A percentile compares a stretch with the other conserved stretches of the same genome.
These are phyloP conservation scores for Aythya baeri DNA, from an alignment of 2,113 vertebrate genomes.

Conservation along the genomic window DNA sequence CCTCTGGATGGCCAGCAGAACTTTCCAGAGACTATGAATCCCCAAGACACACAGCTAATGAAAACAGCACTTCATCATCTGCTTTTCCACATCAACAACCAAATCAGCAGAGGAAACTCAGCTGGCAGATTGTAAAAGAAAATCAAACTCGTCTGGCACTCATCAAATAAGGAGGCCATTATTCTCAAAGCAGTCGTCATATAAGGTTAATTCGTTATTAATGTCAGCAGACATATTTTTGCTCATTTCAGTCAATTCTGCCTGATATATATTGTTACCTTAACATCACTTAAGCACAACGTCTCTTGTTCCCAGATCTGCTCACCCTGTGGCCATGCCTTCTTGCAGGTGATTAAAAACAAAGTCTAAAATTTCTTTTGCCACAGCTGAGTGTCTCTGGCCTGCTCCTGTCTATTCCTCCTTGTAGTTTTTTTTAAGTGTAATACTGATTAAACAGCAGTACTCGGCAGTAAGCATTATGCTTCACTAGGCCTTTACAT, in stretches of 20 bases:
- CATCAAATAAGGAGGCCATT: background rate
- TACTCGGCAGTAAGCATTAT: background rate
- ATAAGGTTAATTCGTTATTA: background rate
- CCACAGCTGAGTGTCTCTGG: background rate
- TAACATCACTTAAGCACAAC: background rate
- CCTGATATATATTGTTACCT: background rate
- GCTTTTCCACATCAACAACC: background rate
- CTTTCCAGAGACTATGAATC: background rate
- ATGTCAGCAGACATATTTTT: background rate
- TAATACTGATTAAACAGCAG: background rate
- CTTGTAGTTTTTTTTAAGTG: background rate
- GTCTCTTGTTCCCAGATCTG: background rate
- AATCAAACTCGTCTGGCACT: background rate
- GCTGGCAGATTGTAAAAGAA: background rate
- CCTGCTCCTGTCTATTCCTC: background rate
- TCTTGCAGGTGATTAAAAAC: background rate
- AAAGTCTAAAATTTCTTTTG: background rate
- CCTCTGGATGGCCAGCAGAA: background rate
- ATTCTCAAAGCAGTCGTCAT: background rate
- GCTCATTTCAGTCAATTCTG: background rate
- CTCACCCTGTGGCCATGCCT: rapidly evolving
- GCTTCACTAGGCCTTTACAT: background rate
- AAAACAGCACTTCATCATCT: background rate
- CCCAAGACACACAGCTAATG: background rate
- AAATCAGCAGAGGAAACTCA: background rate